Base-by-base conservation (phyloP, 30 jellyfish, hydroid and myxozoan genomes). In the Aurelia aurita region DNA sequence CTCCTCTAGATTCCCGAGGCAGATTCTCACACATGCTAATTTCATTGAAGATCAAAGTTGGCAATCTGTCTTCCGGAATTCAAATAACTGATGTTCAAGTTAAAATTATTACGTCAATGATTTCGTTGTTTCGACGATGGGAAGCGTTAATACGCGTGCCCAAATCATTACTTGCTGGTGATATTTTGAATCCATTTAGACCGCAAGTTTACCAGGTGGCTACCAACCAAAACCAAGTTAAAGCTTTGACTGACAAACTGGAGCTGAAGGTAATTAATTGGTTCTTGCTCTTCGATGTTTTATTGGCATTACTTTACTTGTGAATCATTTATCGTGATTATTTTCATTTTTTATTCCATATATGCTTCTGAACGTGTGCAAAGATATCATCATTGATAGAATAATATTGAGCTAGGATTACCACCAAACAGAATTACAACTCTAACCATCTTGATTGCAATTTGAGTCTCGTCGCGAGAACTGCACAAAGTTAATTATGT, bases 111-210 rank as follows among this genome's bases (percentile, higher is more conserved):
- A 71, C 97, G 18, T 74, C 96, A 0, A 46, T 93, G 86, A 76
- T 77, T 5, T 47, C 97, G 3, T 62, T 75, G 39, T 23, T 66
- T 20, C 80, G 98, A n/a, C 92, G 89, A 77, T 86, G 88, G 87
- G 91, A 93, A 21, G 98, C 93, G 15, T 32, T 93, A 54, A 45
- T 87, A 3, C 62, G 78, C 5, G 21, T 93, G 66, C 96, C 88
- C 23, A 55, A 72, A 35, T 87, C 97, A 32, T 76, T 82, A 54
- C 90, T 93, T 8, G 96, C 96, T 5, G 62, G 73, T 15, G 98
- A 93, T 49, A 72, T 93, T 10, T 58, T 93, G 47, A 70, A 60
- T n/a, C 98, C 98, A 31, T 93, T 93, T 47, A 72, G 98, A 39
- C 67, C 82, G 18, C 66, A 81, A 18, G 95, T 95, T 18, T 93